Evolutionary conservation across 2,888 invertebrate genomes (phyloP).

Genomic region (Lepetodrilus schrolli): DNA sequence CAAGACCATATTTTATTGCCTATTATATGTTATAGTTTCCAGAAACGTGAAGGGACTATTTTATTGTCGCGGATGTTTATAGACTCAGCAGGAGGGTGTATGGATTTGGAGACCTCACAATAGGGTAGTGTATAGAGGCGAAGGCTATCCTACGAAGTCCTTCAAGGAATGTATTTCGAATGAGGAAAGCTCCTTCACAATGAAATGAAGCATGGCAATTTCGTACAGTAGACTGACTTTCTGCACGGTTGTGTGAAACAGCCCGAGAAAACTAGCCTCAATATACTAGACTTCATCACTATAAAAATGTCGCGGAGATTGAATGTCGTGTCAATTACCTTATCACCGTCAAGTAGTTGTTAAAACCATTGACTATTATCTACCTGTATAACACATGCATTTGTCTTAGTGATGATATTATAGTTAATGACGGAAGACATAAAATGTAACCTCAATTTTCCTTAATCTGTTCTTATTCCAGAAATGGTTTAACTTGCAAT

Average conservation of each 20-base stretch:
- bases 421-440: too few species aligned
- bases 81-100: conserved; percentile 2
- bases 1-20: conserved; percentile 15
- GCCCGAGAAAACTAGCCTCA: too few species aligned
- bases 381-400: too few species aligned
- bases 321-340: not conserved
- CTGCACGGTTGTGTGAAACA: not conserved
- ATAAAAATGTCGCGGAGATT: conserved; percentile 1
- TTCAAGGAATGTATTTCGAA: not conserved
- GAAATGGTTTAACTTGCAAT: too few species aligned
- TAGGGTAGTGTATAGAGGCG: not conserved
- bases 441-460: too few species aligned
- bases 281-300: not conserved
- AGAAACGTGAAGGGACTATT: conserved; percentile 5
- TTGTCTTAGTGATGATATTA: too few species aligned
- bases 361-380: not conserved
- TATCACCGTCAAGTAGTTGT: not conserved
- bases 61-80: conserved; percentile 12
- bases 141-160: not conserved
- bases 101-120: not conserved
- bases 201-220: conserved; percentile 4
- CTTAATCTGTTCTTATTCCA: too few species aligned
- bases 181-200: not conserved
- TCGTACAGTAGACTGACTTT: not conserved
- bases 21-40: conserved; percentile 21